Base-by-base conservation (phyloP, 2,797 vertebrate species). In the Karalla daura region DNA sequence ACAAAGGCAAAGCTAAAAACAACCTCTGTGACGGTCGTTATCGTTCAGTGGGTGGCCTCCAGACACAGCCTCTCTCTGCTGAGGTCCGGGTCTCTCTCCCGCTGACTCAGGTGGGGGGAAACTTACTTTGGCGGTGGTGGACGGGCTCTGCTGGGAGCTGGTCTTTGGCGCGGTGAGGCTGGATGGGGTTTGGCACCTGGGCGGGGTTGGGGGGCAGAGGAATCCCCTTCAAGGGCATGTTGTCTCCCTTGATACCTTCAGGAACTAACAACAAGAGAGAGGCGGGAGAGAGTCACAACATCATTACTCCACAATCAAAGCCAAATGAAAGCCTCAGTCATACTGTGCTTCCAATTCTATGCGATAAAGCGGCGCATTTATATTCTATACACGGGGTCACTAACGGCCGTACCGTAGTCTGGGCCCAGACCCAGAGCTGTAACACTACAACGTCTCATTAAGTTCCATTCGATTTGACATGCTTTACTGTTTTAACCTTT, bases 101-200 rank as follows among this genome's bases (percentile, higher is more conserved):
- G 49, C 7, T 44, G 21, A 30, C 50, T 47, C n/a, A n/a, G 20
- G 47, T 0, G 11, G 14, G 12, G 30, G 37, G 9, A 9, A 47
- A 93, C 97, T 96, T 92, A 99, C 97, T 98, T 92, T 98, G 96
- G 62, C 95, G 96, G 78, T 96, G 92, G 63, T 94, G 96, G 49
- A 95, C 93, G 66, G 93, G 86, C 68, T 95, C 94, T 2, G 78
- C 92, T 1, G 80, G 86, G 74, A 80, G 74, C 14, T 84, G 78
- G 21, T 96, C 95, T 83, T 91, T 83, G 83, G 90, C 85, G 7
- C 80, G 86, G 71, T 81, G 94, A 33, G 72, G 88, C 39, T 95
- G 94, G 35, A 94, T 89, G 63, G 92, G 94, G 61, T 87, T 90
- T 76, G 95, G 94, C 86, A 94, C 92, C 80, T 95, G 94, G 71